phyloP scores from a whole-genome alignment of 2,113 vertebrate genomes.

The Poeciliopsis occidentalis region DNA sequence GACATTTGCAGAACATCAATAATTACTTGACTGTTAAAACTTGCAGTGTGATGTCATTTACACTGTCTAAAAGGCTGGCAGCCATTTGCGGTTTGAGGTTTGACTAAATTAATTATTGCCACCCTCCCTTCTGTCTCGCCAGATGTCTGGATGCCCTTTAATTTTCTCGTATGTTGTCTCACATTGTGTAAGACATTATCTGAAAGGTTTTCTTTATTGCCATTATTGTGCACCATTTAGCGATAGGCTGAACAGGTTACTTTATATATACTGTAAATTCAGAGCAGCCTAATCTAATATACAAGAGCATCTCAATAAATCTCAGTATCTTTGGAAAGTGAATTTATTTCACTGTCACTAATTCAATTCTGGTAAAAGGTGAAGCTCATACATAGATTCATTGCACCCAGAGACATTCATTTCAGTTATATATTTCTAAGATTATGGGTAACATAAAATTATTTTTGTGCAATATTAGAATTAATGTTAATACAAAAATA shows the following conservation, averaged over 20 bases:
- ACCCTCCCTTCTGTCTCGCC: constrained; percentile 63
- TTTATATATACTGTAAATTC: no score
- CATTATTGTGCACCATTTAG: not conserved
- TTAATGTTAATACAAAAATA: not conserved
- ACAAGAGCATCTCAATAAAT: not conserved
- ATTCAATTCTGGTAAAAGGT: not conserved
- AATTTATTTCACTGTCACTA: not conserved
- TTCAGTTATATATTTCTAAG: not conserved
- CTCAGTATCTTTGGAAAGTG: not conserved
- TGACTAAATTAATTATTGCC: constrained; percentile 66
- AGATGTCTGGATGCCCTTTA: constrained; percentile 62
- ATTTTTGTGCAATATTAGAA: not conserved
- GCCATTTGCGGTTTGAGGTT: constrained; percentile 58
- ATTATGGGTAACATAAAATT: not conserved
- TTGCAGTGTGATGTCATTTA: constrained; percentile 55
- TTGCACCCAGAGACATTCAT: not conserved
- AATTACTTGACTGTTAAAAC: constrained; percentile 46
- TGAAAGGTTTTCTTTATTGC: not conserved
- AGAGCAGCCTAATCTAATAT: not conserved
- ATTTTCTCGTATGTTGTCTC: constrained; percentile 44
- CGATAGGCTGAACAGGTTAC: not conserved
- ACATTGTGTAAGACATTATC: constrained; percentile 28
- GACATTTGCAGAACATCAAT: constrained; percentile 55
- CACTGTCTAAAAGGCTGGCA: constrained; percentile 58
- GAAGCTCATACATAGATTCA: not conserved